phyloP scores from a whole-genome alignment of 1,140 invertebrate species.

The Ctenoplectra terminalis region DNA sequence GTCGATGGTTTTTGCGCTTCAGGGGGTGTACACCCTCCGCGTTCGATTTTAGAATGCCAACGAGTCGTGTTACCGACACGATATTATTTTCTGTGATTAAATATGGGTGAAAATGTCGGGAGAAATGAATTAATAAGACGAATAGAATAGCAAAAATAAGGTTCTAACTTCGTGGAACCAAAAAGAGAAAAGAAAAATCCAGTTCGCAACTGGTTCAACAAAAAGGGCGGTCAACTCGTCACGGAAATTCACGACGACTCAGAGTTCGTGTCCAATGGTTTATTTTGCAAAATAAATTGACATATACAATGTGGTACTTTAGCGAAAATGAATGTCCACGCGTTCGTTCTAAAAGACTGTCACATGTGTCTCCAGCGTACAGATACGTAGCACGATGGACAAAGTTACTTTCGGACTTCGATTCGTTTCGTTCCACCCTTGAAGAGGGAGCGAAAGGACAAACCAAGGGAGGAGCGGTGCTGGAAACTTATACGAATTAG shows the following conservation, averaged over 20 bases:
- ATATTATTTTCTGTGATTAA: constrained; percentile 20
- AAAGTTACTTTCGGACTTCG: constrained; percentile 68
- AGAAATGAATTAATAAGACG: not conserved
- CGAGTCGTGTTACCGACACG: constrained; percentile 33
- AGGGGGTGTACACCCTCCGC: not conserved
- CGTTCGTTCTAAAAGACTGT: constrained; percentile 51
- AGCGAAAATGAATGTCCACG: constrained; percentile 73
- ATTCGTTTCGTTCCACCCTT: constrained; percentile 49
- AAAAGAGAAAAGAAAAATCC: too few species aligned
- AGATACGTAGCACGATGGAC: constrained; percentile 60
- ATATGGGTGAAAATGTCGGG: not conserved
- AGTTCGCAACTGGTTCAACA: too few species aligned
- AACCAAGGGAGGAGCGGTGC: constrained; percentile 27
- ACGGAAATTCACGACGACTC: not conserved
- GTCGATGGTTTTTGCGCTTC: not conserved
- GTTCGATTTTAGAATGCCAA: not conserved
- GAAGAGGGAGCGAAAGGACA: not conserved
- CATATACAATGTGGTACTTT: constrained; percentile 78
- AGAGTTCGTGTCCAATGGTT: constrained; percentile 67
- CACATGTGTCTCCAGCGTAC: constrained; percentile 25
- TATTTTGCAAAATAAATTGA: constrained; percentile 82
- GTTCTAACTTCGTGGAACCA: not conserved
- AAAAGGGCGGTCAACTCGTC: not conserved
- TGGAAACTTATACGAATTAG: constrained; percentile 24
- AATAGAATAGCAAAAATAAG: not conserved